A percentile compares a stretch with the other conserved stretches of the same genome.
phyloP scores from a whole-genome alignment of 2,113 vertebrate species.

The Cinclus mexicanus region DNA sequence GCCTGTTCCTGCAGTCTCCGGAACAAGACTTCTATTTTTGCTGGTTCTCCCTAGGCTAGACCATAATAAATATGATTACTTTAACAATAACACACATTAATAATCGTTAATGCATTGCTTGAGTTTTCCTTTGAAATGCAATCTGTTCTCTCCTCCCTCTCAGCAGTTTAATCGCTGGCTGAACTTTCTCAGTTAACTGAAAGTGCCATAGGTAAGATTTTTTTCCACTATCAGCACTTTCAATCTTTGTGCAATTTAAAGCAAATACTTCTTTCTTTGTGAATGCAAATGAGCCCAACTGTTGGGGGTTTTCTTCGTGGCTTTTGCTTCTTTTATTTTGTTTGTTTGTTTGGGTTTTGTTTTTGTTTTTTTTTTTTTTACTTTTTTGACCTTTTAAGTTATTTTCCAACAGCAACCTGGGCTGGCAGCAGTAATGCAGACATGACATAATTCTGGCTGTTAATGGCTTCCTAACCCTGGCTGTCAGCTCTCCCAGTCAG shows the following conservation, averaged over 20 bases:
- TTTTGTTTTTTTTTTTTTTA: too few species aligned
- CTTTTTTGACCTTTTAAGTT: background rate
- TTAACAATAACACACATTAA: slow-evolving; percentile 68
- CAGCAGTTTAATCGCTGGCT: slow-evolving; percentile 46
- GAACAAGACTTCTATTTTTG: slow-evolving; percentile 52
- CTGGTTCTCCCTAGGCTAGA: slow-evolving; percentile 49
- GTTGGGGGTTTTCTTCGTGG: slow-evolving; percentile 6
- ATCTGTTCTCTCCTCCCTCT: slow-evolving; percentile 34
- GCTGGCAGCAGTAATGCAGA: background rate
- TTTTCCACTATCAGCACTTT: slow-evolving; percentile 42
- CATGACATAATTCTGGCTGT: background rate
- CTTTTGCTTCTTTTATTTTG: background rate
- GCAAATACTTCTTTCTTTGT: slow-evolving; percentile 31
- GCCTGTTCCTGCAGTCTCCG: background rate
- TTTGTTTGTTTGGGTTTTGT: background rate
- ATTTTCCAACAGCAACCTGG: background rate
- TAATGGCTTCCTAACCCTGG: background rate
- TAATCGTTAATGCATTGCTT: slow-evolving; percentile 40
- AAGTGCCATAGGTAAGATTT: slow-evolving; percentile 63
- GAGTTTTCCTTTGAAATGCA: slow-evolving; percentile 56
- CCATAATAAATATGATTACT: slow-evolving; percentile 58
- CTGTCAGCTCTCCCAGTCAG: background rate
- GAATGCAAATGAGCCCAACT: slow-evolving; percentile 17
- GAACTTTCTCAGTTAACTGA: slow-evolving; percentile 47
- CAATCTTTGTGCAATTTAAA: slow-evolving; percentile 55